phyloP scores from a whole-genome alignment of 2,113 vertebrate genomes.

The Okapia johnstoni region DNA sequence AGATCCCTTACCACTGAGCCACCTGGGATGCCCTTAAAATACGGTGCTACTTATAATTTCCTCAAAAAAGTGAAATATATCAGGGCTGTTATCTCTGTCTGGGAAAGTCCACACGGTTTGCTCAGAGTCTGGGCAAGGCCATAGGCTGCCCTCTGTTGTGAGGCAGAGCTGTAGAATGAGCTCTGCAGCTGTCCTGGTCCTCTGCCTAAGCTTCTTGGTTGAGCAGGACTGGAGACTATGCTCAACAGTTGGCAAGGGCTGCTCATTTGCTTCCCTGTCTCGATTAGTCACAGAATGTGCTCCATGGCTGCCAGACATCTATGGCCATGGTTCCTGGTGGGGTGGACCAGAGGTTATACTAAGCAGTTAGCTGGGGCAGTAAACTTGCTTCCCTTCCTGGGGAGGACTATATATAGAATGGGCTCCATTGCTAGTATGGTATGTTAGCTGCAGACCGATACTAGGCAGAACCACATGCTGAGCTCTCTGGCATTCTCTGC shows the following conservation, averaged over 20 bases:
- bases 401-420: not conserved
- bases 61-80: not conserved
- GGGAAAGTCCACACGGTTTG: not conserved
- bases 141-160: not conserved
- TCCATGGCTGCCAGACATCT: not conserved
- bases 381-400: not conserved
- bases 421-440: not conserved
- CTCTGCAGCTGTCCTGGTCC: not conserved
- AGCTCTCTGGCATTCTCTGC: not conserved
- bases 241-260: not conserved
- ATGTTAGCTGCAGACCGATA: not conserved
- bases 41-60: not conserved
- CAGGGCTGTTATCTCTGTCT: not conserved
- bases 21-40: not conserved
- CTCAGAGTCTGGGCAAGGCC: not conserved
- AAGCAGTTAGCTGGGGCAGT: not conserved
- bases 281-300: not conserved
- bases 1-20: not conserved
- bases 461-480: not conserved
- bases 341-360: not conserved
- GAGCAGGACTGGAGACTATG: not conserved
- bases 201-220: not conserved
- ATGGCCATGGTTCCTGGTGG: not conserved
- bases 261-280: not conserved
- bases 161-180: not conserved